Percentiles rank a stretch among this genome's conserved stretches.
Evolutionary conservation across 2,888 invertebrate species (phyloP).

Genomic region (Tipula vernalis): DNA sequence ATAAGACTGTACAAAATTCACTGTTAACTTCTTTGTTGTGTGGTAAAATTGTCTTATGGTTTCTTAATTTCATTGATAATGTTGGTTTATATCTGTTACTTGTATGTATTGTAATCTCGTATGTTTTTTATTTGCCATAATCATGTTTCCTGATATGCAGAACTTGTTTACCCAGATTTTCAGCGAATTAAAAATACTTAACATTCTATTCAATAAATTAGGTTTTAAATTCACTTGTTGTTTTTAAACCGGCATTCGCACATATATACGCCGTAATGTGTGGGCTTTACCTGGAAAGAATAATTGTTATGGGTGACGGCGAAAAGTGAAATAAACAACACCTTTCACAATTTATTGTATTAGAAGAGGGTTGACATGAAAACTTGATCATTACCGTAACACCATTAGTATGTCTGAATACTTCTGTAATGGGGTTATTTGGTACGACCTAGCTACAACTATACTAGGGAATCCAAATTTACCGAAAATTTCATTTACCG

Average conservation of each 20-base stretch:
- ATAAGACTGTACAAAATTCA: neutral
- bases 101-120: neutral
- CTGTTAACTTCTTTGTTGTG: neutral
- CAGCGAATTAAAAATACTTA: neutral
- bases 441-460: too few species aligned
- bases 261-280: neutral
- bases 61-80: neutral
- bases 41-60: neutral
- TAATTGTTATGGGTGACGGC: neutral
- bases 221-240: neutral
- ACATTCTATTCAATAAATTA: neutral
- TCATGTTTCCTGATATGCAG: neutral
- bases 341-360: neutral
- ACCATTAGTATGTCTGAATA: too few species aligned
- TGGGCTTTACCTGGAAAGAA: neutral
- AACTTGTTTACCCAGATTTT: neutral
- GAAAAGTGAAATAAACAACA: neutral
- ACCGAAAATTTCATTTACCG: too few species aligned
- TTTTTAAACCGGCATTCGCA: neutral
- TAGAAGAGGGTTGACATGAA: neutral
- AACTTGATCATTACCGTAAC: too few species aligned
- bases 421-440: too few species aligned
- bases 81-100: neutral
- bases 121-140: neutral
- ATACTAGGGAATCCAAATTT: too few species aligned